These are phyloP conservation scores for Malurus elegans DNA, from an alignment of 2,113 vertebrate species.

Conservation along the genomic window DNA sequence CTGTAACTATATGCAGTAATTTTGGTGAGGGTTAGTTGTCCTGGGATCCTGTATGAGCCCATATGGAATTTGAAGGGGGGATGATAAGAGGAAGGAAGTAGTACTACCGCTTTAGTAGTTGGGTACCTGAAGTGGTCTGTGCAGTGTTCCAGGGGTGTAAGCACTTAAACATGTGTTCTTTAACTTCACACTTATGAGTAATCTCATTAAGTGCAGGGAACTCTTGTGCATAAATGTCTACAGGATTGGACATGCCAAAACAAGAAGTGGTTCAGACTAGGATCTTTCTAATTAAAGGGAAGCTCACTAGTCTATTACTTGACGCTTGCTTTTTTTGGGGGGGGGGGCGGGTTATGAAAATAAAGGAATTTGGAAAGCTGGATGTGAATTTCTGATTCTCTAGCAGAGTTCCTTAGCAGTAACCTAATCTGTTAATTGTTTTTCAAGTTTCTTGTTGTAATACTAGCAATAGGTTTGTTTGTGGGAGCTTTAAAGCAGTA, in stretches of 20 bases:
- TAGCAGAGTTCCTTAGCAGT: background rate
- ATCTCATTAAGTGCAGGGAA: conserved; percentile 55
- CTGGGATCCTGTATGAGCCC: background rate
- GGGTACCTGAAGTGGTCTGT: background rate
- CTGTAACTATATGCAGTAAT: background rate
- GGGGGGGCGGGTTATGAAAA: background rate
- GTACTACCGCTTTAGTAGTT: background rate
- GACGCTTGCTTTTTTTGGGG: background rate
- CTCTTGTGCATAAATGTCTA: conserved; percentile 30
- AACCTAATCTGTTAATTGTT: background rate
- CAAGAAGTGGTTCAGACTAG: conserved; percentile 38
- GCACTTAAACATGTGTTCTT: conserved; percentile 28
- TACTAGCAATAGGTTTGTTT: background rate
- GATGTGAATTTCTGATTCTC: background rate
- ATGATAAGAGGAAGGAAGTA: background rate
- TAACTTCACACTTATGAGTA: conserved; percentile 47
- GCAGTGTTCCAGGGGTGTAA: background rate
- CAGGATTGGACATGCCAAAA: conserved; percentile 51
- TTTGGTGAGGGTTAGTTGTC: background rate
- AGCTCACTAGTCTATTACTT: background rate
- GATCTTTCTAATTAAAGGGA: conserved; percentile 49
- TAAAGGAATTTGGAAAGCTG: background rate
- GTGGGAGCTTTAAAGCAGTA: background rate
- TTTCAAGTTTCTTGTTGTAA: background rate
- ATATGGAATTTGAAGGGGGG: background rate